Evolutionary conservation across 2,797 vertebrate genomes (phyloP), one percentile per base, ranked within the genome.

Genomic region (Poeciliopsis turneri): DNA sequence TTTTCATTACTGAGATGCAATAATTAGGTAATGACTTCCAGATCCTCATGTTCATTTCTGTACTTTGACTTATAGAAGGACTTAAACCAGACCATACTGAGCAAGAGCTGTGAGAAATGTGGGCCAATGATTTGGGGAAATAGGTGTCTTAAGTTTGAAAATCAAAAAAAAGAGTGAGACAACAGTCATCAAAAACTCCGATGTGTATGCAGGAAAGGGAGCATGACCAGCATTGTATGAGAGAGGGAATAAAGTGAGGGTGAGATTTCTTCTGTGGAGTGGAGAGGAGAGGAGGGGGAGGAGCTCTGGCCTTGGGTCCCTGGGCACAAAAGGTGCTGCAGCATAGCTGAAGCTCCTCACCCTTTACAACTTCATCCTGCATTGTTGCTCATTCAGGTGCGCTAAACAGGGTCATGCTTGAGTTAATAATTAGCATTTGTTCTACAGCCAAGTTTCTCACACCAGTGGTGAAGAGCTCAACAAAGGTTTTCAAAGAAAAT

Each of bases 251-350:
- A 78, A 83, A 88, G 82, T 82, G 74, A 88, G 86, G 88, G 79
- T 76, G 82, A 84, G 84, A 84, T 86, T 80, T 87, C 82, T 83
- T 89, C 87, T 88, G 88, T n/a, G 55, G 87, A 41, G 39, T 86
- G 81, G 79, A 78, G 83, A 86, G 83, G 95, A 95, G 95, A 84
- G 85, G 25, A 55, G 53, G 87, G 87, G 90, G 96, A 95, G 96
- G 96, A 96, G 95, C 93, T 87, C 79, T 96, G 95, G 94, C 95
- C 93, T 96, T 95, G 97, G 97, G 95, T 96, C 96, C 96, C 97
- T 96, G 95, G 97, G 96, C 95, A 95, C 96, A 96, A 95, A 95
- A 96, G 96, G 96, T 96, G 96, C 96, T 95, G 91, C 93, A 90
- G 84, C 83, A 80, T 55, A 88, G 81, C 84, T 81, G 69, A 84